Base-by-base conservation (phyloP, 92 coral and sea anemone genomes). In the Epizoanthus illoricatus region DNA sequence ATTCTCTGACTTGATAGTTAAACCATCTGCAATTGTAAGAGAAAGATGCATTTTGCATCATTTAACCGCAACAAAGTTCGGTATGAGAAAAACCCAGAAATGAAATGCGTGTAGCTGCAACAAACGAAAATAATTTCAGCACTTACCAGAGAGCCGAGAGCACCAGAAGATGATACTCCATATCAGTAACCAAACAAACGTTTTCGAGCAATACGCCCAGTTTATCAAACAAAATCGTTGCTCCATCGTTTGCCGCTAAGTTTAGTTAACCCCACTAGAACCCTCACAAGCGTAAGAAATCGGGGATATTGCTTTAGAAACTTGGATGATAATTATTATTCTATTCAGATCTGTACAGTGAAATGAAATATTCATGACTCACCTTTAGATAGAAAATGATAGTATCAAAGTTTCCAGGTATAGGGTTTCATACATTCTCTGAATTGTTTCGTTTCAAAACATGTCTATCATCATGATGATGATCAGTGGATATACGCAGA, bases 371-470 rank as follows among this genome's bases (percentile, higher is more conserved):
- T 61, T n/a, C 20, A 28, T 58, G 63, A 58, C 63, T 58, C 15
- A 0, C 3, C 16, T 58, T 58, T 13, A 12, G 21, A 24, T 19
- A 24, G 65, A 61, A 61, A 61, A 61, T 18, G 65, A 61, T 61
- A 61, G 15, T 3, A 11, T 61, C 17, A 1, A 4, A 11, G n/a
- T 11, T 61, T 61, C 66, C 66, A 1, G 1, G 5, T 61, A 61
- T 61, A n/a, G 24, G 66, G 66, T 61, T 61, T n/a, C 66, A n/a
- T 5, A 61, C 28, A 61, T 61, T 61, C 66, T 61, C 63, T 61
- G 20, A n/a, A 24, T 61, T n/a, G n/a, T 61, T 5, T n/a, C 15
- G 7, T 42, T 59, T 52, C 40, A 23, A 24, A 20, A 19, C 64
- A 36, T 57, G 36, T 28, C 36, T 28, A 28, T 28, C 36, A 28